Conservation (phyloP, 1,140 invertebrate species). For the Sarcophaga bullata region DNA sequence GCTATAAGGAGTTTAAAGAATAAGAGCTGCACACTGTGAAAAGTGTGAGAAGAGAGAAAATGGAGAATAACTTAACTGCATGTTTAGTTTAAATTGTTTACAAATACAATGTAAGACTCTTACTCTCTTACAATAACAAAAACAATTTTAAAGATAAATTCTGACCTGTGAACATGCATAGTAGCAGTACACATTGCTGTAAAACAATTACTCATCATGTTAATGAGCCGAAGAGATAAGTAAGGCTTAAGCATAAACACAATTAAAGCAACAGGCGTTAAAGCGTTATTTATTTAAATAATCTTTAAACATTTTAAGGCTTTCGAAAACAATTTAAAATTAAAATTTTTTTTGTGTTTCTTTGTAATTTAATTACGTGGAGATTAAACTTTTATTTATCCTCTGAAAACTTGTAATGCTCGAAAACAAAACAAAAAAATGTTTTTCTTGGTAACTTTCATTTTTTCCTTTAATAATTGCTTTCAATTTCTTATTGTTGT, state of each 20-base stretch:
- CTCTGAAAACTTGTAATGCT: too few relatives aligned
- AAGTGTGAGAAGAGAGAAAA: background rate
- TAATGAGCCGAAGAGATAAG: background rate
- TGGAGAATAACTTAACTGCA: background rate
- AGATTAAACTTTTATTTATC: too few relatives aligned
- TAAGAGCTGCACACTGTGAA: background rate
- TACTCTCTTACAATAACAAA: background rate
- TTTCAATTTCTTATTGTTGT: background rate
- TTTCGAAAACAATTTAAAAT: background rate
- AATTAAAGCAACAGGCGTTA: conserved; percentile 1
- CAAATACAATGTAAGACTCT: background rate
- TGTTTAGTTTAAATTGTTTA: conserved; percentile 14
- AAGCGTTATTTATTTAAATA: background rate
- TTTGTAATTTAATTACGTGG: background rate
- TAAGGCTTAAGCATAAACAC: too few relatives aligned
- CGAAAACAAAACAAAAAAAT: too few relatives aligned
- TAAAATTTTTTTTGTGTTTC: background rate
- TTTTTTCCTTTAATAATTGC: too few relatives aligned
- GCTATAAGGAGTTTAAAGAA: background rate
- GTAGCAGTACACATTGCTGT: too few relatives aligned
- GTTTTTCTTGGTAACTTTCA: too few relatives aligned
- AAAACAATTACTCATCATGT: too few relatives aligned
- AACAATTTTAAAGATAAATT: background rate
- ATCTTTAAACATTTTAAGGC: too few relatives aligned
- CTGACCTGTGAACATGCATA: background rate